Evolutionary conservation across 1,140 invertebrate species (phyloP).

Genomic region (Magallana ariakensis): DNA sequence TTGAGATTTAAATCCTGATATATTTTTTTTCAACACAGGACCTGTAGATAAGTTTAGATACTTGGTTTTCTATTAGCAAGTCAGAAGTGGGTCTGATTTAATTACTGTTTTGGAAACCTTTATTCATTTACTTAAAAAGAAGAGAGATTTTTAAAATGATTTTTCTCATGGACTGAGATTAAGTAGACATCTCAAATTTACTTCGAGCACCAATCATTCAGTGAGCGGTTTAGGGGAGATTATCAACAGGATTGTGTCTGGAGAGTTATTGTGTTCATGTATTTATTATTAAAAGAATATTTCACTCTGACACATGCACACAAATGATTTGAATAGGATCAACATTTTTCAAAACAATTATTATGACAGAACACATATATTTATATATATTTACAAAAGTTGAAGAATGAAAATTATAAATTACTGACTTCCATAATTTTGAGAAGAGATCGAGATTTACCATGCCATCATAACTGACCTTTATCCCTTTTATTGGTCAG

Average conservation of each 20-base stretch:
- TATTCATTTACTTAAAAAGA: not conserved
- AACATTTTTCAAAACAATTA: too few species aligned
- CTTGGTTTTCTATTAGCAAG: not conserved
- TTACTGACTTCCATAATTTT: too few species aligned
- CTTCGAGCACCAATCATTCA: not conserved
- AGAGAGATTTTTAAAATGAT: not conserved
- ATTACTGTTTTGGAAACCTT: slow-evolving; percentile 2
- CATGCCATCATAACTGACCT: too few species aligned
- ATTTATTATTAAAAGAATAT: too few species aligned
- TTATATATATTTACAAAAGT: too few species aligned
- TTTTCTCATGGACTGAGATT: not conserved
- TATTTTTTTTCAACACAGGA: not conserved
- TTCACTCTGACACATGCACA: too few species aligned
- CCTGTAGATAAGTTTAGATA: not conserved
- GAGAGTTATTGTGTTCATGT: too few species aligned
- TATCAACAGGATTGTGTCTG: not conserved
- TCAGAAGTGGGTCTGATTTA: not conserved
- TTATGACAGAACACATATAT: too few species aligned
- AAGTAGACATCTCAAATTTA: slow-evolving; percentile 3
- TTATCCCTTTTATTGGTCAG: too few species aligned
- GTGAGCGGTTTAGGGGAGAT: not conserved
- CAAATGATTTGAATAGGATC: too few species aligned
- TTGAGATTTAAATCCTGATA: slow-evolving; percentile 14
- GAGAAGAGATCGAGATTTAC: too few species aligned
- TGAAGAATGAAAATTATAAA: too few species aligned